Evolutionary conservation across 2,113 vertebrate species (phyloP).

Genomic region (Lycaon pictus): DNA sequence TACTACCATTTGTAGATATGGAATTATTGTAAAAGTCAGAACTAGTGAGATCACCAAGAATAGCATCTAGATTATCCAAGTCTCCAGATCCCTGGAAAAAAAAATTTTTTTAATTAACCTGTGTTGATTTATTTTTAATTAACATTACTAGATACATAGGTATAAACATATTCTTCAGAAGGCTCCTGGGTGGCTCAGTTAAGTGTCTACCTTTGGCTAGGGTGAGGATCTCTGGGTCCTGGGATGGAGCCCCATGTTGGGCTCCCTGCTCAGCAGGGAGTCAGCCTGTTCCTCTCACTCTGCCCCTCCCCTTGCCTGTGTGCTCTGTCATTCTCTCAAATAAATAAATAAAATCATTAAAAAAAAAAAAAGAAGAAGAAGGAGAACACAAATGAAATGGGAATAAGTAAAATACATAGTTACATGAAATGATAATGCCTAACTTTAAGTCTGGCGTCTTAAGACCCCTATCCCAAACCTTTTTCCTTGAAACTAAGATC

Average conservation of each 20-base stretch:
- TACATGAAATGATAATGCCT: not conserved
- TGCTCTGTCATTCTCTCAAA: too few relatives aligned
- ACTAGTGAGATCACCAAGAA: conserved; percentile 94
- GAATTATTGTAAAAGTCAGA: conserved; percentile 93
- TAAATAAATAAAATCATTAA: too few relatives aligned
- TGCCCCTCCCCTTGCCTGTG: too few relatives aligned
- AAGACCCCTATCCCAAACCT: not conserved
- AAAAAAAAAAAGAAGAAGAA: too few relatives aligned
- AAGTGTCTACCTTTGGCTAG: too few relatives aligned
- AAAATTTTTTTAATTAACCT: conserved; percentile 42
- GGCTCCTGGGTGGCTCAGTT: too few relatives aligned
- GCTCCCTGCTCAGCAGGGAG: too few relatives aligned
- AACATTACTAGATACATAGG: not conserved
- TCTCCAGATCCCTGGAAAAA: conserved; percentile 89
- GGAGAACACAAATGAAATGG: not conserved
- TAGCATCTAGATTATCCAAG: conserved; percentile 96
- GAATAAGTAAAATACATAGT: not conserved
- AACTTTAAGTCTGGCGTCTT: not conserved
- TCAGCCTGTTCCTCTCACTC: too few relatives aligned
- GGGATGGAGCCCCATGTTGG: too few relatives aligned
- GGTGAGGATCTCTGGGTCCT: too few relatives aligned
- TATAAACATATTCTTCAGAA: not conserved
- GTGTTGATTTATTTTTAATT: not conserved
- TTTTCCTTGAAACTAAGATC: not conserved
- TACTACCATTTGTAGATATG: conserved; percentile 87